A percentile compares a stretch with the other conserved stretches of the same genome.
Evolutionary conservation across 1,140 invertebrate species (phyloP).

Genomic region (Microplitis mediator): DNA sequence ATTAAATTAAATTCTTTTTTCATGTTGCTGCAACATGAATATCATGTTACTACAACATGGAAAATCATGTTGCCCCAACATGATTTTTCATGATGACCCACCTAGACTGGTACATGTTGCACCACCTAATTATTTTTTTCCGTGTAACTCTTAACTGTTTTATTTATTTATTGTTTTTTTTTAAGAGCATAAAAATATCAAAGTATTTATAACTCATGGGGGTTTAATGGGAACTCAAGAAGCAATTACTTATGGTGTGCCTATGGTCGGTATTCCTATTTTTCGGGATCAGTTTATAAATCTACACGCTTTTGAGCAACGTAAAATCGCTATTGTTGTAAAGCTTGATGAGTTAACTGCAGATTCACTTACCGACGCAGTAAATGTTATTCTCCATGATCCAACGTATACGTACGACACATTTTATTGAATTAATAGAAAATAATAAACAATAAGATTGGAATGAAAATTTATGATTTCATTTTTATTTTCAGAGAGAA

Average conservation of each 20-base stretch:
- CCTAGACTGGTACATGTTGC: too few relatives aligned
- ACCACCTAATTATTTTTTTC: too few relatives aligned
- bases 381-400: slow-evolving; percentile 33
- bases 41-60: too few relatives aligned
- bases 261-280: slow-evolving; percentile 55
- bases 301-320: slow-evolving; percentile 9
- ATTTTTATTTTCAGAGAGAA: slow-evolving; percentile 25
- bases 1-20: too few relatives aligned
- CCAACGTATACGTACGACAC: slow-evolving; percentile 28
- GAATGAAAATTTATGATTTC: background rate
- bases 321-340: slow-evolving; percentile 28
- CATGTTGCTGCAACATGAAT: too few relatives aligned
- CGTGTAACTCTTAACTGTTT: too few relatives aligned
- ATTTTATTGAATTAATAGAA: background rate
- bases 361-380: slow-evolving; percentile 25
- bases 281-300: slow-evolving; percentile 35
- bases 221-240: slow-evolving; percentile 57
- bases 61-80: too few relatives aligned
- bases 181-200: slow-evolving; percentile 48
- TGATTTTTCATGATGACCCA: too few relatives aligned
- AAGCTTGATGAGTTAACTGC: slow-evolving; percentile 30
- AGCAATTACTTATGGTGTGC: slow-evolving; percentile 52
- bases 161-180: background rate
- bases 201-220: slow-evolving; percentile 60
- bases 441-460: background rate